These are phyloP conservation scores for Emydura subglobosa DNA, from an alignment of 2,113 vertebrate genomes.

Conservation along the genomic window DNA sequence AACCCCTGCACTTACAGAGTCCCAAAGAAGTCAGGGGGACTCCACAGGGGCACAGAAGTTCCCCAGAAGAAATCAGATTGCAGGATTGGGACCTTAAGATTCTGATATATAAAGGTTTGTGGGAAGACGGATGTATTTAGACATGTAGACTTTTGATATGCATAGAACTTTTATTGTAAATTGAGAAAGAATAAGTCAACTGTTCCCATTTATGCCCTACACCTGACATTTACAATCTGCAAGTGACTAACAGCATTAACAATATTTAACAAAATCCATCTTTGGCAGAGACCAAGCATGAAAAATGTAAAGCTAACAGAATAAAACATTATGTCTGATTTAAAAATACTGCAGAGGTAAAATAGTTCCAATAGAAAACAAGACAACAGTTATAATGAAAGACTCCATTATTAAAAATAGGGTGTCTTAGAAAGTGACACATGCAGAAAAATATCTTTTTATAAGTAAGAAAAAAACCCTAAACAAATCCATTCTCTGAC, in stretches of 20 bases:
- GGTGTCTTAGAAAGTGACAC: not conserved
- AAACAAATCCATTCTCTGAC: not conserved
- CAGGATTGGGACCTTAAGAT: not conserved
- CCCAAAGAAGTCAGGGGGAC: not conserved
- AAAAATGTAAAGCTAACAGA: not conserved
- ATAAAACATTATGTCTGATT: not conserved
- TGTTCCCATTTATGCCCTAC: not conserved
- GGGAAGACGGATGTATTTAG: not conserved
- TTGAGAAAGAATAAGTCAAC: not conserved
- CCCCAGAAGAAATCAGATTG: not conserved
- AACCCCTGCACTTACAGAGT: not conserved
- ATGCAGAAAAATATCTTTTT: not conserved
- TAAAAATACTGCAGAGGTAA: not conserved
- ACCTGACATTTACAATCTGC: not conserved
- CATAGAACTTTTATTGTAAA: too few relatives aligned
- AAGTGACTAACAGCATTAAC: not conserved
- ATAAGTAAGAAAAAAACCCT: not conserved
- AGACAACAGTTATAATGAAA: not conserved
- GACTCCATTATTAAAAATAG: too few relatives aligned
- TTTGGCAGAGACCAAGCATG: not conserved
- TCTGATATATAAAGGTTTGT: not conserved
- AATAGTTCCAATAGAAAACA: not conserved
- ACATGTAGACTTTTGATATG: not conserved
- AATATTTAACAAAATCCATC: not conserved
- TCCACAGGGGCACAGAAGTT: not conserved